These are phyloP conservation scores for Frankliniella fusca DNA, from an alignment of 2,888 invertebrate species.

Conservation along the genomic window DNA sequence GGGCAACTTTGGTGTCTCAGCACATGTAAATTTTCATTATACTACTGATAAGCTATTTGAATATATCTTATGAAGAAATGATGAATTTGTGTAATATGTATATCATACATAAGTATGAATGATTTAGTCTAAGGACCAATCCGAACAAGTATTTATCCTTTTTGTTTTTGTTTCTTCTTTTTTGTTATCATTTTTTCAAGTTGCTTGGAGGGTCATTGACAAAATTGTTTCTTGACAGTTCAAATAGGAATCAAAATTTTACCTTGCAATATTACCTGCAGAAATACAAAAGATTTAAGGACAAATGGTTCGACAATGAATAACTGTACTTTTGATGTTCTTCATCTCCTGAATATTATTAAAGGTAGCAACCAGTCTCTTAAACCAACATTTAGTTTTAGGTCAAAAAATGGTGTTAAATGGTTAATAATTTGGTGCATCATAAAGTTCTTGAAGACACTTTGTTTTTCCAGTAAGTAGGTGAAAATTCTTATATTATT, in stretches of 20 bases:
- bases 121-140: constrained; percentile 12
- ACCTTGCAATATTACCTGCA: not conserved
- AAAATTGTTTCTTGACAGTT: too few relatives aligned
- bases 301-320: not conserved
- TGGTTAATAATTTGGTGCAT: not conserved
- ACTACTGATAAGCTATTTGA: not conserved
- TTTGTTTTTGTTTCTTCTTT: not conserved
- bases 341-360: not conserved
- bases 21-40: not conserved
- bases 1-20: not conserved
- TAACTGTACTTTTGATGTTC: not conserved
- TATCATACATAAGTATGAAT: constrained; percentile 6
- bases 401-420: not conserved
- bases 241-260: not conserved
- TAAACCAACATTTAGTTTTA: not conserved
- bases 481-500: too few relatives aligned
- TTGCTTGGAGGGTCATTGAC: not conserved
- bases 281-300: not conserved
- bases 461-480: not conserved
- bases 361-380: not conserved
- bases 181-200: not conserved
- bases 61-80: not conserved
- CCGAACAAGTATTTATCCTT: not conserved
- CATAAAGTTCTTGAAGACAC: not conserved
- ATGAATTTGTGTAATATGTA: not conserved